phyloP scores from a whole-genome alignment of 2,888 invertebrate species.

The Drosophila gaucha region DNA sequence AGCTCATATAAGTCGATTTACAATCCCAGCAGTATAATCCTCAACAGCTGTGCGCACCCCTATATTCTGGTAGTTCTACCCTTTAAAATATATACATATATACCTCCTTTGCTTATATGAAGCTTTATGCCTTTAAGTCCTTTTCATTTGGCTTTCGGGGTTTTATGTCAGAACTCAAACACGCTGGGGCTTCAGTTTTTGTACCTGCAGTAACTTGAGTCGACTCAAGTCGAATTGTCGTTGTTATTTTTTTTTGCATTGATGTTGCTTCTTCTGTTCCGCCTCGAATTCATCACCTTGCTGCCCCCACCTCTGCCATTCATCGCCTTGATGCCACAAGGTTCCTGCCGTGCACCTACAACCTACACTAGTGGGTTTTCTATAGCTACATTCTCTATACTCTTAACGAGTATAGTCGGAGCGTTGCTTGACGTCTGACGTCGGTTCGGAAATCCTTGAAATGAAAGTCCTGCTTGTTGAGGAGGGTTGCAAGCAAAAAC shows the following conservation, averaged over 20 bases:
- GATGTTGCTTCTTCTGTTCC: constrained; percentile 63
- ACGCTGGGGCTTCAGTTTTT: constrained; percentile 34
- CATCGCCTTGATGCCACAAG: neutral
- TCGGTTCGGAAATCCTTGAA: constrained; percentile 79
- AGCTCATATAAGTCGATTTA: too few relatives aligned
- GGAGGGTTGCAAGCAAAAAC: constrained; percentile 53
- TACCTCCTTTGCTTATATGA: neutral
- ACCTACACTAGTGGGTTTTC: constrained; percentile 67
- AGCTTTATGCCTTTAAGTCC: constrained; percentile 29
- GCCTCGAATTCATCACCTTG: neutral
- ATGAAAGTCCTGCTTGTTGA: constrained; percentile 61
- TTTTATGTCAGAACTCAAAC: constrained; percentile 54
- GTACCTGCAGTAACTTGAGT: constrained; percentile 65
- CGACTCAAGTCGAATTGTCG: constrained; percentile 11
- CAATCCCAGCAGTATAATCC: constrained; percentile 16
- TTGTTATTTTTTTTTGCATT: constrained; percentile 54
- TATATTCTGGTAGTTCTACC: constrained; percentile 2
- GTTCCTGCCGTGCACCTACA: constrained; percentile 33
- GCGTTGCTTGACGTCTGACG: constrained; percentile 56
- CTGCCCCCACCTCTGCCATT: neutral
- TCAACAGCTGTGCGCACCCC: constrained; percentile 9
- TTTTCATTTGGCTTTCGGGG: constrained; percentile 48
- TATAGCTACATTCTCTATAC: constrained; percentile 38
- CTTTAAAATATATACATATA: neutral
- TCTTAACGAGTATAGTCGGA: constrained; percentile 55